Percentiles rank a stretch among this genome's conserved stretches.
Evolutionary conservation across 2,797 vertebrate genomes (phyloP).

Genomic region (Phaenicophaeus curvirostris): DNA sequence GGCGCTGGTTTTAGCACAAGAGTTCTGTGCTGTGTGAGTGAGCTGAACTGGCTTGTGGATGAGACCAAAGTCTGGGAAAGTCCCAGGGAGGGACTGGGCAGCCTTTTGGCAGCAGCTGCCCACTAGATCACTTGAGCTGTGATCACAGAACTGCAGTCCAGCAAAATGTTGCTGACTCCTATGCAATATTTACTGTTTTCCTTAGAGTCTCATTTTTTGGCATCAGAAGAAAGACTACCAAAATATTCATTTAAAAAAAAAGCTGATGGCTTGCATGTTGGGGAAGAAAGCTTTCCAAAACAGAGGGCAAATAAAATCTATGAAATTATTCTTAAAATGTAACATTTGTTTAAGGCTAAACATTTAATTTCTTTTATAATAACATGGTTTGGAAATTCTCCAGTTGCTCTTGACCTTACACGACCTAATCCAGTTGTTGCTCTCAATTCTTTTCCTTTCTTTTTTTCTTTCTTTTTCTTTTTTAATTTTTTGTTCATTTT

Average conservation of each 20-base stretch:
- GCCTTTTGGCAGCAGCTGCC: neutral
- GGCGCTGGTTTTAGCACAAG: neutral
- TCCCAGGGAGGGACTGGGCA: neutral
- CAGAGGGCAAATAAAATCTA: neutral
- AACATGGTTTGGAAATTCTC: neutral
- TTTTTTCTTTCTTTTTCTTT: neutral
- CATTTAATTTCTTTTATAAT: neutral
- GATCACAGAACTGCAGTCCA: neutral
- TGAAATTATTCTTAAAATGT: neutral
- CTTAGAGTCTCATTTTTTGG: neutral
- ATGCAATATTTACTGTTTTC: neutral
- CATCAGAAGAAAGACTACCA: neutral
- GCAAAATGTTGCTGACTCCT: neutral
- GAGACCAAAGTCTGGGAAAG: neutral
- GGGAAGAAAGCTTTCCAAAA: constrained; percentile 10
- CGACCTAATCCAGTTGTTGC: neutral
- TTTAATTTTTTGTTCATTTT: neutral
- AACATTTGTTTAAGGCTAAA: neutral
- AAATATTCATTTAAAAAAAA: neutral
- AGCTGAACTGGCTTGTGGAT: neutral
- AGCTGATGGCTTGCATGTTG: neutral
- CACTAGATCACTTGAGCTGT: neutral
- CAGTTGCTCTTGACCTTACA: neutral
- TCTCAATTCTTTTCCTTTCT: neutral
- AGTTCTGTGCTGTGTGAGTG: neutral